phyloP scores from a whole-genome alignment of 1,140 invertebrate species.

The Magallana angulata region DNA sequence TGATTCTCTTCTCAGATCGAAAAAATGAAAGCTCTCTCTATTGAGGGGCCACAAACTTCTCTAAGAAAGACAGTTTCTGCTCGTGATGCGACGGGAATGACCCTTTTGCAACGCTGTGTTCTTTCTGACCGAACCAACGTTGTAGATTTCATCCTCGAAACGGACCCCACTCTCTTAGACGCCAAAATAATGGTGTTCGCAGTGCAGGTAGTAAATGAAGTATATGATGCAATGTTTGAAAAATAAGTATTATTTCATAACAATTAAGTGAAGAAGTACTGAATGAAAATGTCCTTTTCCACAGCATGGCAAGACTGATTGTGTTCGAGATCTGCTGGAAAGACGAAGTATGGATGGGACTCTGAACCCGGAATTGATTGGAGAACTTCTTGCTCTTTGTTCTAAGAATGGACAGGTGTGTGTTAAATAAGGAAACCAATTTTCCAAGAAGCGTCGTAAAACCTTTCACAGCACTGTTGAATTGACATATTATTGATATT shows the following conservation, averaged over 20 bases:
- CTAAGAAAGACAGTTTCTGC: conserved; percentile 4
- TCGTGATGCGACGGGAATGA: background rate
- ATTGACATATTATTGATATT: background rate
- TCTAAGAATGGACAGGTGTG: conserved; percentile 17
- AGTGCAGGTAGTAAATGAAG: background rate
- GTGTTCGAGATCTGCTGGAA: conserved; percentile 24
- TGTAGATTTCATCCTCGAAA: background rate
- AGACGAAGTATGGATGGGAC: conserved; percentile 15
- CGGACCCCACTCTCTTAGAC: background rate
- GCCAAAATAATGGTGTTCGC: background rate
- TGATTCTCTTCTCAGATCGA: background rate
- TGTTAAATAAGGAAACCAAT: background rate
- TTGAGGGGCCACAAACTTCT: background rate
- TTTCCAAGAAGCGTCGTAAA: background rate
- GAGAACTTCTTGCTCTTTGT: conserved; percentile 19
- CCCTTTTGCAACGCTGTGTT: conserved; percentile 3
- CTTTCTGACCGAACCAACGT: background rate
- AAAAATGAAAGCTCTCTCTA: background rate
- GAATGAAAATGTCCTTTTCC: background rate
- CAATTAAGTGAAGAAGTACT: background rate
- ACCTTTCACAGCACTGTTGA: background rate
- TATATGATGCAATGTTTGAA: background rate
- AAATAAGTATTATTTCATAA: background rate
- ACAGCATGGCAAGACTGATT: conserved; percentile 25
- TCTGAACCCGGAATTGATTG: background rate